Base-by-base conservation (phyloP, 2,113 vertebrate species). In the Machaerirhynchus nigripectus region DNA sequence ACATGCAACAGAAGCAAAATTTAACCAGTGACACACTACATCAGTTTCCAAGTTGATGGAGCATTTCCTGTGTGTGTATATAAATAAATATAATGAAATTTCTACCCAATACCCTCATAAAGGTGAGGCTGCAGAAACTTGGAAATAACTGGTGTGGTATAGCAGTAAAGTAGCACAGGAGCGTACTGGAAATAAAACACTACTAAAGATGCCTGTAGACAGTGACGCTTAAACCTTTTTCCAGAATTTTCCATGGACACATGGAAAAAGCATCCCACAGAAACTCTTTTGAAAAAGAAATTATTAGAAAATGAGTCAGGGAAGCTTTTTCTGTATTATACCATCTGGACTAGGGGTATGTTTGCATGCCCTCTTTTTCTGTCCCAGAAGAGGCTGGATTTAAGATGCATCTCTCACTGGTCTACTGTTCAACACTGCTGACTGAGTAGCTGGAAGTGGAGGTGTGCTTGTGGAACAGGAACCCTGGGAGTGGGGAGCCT, bases 391-490 rank as follows among this genome's bases (percentile, higher is more conserved):
- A 84, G 39, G 16, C 20, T 67, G 47, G 4, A 59, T 87, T 78
- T 87, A 67, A 67, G 82, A 21, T 46, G 9, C 11, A 10, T 57
- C 28, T 84, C 39, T 86, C 16, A 35, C 30, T 84, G 49, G 24
- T 13, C 16, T 69, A 0, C 24, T 70, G 16, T 57, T 28, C 31
- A 49, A 4, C 13, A 13, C 14, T 37, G 15, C n/a, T 31, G 10
- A 15, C 16, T 1, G 4, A 81, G 50, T 39, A 64, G 13, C 28
- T 76, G 52, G 9, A 60, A 35, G 19, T 0, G 0, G 4, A 52
- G 6, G 2, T 64, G 27, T 79, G 27, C 27, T 83, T 39, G 16
- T 35, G 12, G 3, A 92, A 35, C 15, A 50, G 28, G 13, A 68
- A 15, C 80, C 16, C 19, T 69, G 30, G 31, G 28, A 50, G 10